Base-by-base conservation (phyloP, 2,888 invertebrate species). In the Sphaerophoria rueppellii region DNA sequence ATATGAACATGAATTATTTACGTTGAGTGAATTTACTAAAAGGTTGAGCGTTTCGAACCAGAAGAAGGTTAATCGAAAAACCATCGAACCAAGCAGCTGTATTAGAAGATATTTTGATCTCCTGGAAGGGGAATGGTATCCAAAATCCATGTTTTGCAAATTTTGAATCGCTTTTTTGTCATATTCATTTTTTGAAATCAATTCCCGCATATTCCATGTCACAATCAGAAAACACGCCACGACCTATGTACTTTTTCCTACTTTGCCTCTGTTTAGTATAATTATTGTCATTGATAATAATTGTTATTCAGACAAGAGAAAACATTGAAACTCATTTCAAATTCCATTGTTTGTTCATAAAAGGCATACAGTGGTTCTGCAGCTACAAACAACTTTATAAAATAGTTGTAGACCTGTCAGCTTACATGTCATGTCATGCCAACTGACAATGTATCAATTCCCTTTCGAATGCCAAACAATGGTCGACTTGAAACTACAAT, bases 381-480 rank as follows among this genome's bases (percentile, higher is more conserved):
- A 2, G 16, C 16, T 50, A 50, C 7, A 46, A 50, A 54, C 40
- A 67, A 67, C 52, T 67, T 24, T 67, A 54, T 67, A 52, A 67
- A 50, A 65, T 40, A 54, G 40, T 57, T 32, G 57, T 37, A 50
- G 32, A 52, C 54, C 16, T 50, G 57, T 67, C 40, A 11, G n/a
- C 48, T 43, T 16, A 69, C 37, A 65, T 58, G 46, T 35, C 60
- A 76, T 76, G 40, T 40, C 67, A 75, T 75, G 76, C 52, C 24
- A 61, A 43, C 35, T 54, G 76, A 46, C 69, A 76, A 43, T 76
- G 54, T 43, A 76, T 76, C 69, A 76, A 61, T 54, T 69, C 50
- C 52, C 32, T 60, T 40, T 43, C 34, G 60, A 69, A 50, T 40
- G 35, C 35, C 6, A 43, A 14, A 61, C 60, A 75, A 75, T 75